phyloP scores from a whole-genome alignment of 1,140 invertebrate species.

The Aphaenogaster rudis region DNA sequence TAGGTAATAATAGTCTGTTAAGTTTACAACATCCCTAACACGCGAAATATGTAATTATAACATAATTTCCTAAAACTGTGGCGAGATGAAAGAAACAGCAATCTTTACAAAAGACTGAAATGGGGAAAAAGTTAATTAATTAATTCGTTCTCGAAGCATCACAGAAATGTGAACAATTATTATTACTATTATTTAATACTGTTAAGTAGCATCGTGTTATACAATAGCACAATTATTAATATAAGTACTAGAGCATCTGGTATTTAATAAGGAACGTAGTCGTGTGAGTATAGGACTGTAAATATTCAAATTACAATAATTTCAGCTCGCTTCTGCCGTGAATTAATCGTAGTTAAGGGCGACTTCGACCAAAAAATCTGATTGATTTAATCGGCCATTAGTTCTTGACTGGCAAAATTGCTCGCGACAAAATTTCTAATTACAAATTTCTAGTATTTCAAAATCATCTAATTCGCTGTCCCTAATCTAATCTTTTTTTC shows the following conservation, averaged over 20 bases:
- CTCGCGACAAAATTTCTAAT: too few relatives aligned
- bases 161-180: too few relatives aligned
- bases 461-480: too few relatives aligned
- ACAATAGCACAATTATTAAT: not conserved
- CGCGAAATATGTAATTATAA: not conserved
- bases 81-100: not conserved
- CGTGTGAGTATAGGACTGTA: not conserved
- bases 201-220: not conserved
- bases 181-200: not conserved
- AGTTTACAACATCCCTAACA: not conserved
- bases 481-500: too few relatives aligned
- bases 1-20: not conserved
- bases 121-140: not conserved
- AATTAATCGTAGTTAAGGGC: not conserved
- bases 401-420: too few relatives aligned
- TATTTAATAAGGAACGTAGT: not conserved
- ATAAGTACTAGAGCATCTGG: not conserved
- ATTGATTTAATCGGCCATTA: not conserved
- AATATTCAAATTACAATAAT: constrained; percentile 13
- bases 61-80: not conserved
- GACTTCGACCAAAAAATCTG: not conserved
- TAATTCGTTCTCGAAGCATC: too few relatives aligned
- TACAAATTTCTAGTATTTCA: too few relatives aligned
- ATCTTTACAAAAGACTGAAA: not conserved
- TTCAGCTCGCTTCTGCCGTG: not conserved